phyloP scores from a whole-genome alignment of 2,888 invertebrate species.

The Lypha dubia region DNA sequence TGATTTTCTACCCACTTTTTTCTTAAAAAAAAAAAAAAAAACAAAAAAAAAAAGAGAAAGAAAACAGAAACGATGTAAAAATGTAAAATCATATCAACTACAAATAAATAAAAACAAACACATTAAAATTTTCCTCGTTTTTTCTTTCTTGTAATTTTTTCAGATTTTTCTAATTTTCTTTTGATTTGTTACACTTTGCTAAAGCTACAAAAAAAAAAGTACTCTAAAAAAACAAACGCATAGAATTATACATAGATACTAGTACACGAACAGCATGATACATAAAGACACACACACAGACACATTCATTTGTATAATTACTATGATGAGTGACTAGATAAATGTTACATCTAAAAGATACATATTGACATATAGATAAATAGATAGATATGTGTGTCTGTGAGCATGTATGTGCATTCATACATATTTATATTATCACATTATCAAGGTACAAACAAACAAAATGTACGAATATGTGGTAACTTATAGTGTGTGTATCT shows the following conservation, averaged over 20 bases:
- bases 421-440: too few species aligned
- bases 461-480: neutral
- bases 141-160: conserved; percentile 39
- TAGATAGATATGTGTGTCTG: neutral
- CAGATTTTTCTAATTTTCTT: neutral
- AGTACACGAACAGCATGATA: conserved; percentile 11
- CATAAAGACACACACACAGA: neutral
- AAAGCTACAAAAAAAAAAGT: conserved; percentile 44
- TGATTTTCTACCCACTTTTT: conserved; percentile 47
- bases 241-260: conserved; percentile 21
- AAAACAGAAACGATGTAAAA: neutral
- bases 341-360: conserved; percentile 40
- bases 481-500: conserved; percentile 12
- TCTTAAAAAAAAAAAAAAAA: neutral
- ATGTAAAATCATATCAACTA: conserved; percentile 9
- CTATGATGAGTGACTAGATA: conserved; percentile 55
- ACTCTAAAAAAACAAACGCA: conserved; percentile 30
- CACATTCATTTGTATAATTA: neutral
- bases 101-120: conserved; percentile 12
- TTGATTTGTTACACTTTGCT: conserved; percentile 37
- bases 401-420: neutral
- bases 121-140: conserved; percentile 34
- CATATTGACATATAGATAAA: conserved; percentile 1
- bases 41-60: neutral
- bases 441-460: conserved; percentile 24